Conservation (phyloP, 2,888 invertebrate genomes). For the Stegophylla sp. region DNA sequence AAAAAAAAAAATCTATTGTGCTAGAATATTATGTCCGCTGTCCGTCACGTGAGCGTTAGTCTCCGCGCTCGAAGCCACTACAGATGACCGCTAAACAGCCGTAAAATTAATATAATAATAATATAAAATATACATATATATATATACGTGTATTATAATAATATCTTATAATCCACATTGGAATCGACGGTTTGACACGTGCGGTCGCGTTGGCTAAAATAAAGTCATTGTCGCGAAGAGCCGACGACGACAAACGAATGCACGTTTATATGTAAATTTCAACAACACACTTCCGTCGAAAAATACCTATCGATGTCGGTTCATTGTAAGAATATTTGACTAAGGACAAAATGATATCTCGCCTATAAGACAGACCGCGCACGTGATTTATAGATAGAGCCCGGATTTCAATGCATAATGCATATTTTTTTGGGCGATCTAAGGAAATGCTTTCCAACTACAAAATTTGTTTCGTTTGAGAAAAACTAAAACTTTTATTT, state of each 20-base stretch:
- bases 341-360: no score
- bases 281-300: not conserved
- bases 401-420: no score
- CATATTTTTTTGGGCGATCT: no score
- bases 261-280: not conserved
- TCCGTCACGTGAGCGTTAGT: constrained; percentile 15
- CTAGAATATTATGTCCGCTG: not conserved
- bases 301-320: constrained; percentile 6
- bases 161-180: not conserved
- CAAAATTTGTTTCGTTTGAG: no score
- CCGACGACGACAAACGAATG: constrained; percentile 1
- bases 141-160: no score
- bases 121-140: not conserved
- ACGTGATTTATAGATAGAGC: no score
- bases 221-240: constrained; percentile 11
- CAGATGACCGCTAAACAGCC: no score
- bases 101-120: not conserved
- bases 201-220: constrained; percentile 1
- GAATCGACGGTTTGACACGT: not conserved
- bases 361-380: no score
- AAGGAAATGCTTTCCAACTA: no score
- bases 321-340: not conserved
- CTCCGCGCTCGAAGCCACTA: not conserved
- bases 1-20: not conserved
- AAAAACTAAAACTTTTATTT: no score